Conservation (phyloP, 2,888 invertebrate genomes). For the Idaea biselata region DNA sequence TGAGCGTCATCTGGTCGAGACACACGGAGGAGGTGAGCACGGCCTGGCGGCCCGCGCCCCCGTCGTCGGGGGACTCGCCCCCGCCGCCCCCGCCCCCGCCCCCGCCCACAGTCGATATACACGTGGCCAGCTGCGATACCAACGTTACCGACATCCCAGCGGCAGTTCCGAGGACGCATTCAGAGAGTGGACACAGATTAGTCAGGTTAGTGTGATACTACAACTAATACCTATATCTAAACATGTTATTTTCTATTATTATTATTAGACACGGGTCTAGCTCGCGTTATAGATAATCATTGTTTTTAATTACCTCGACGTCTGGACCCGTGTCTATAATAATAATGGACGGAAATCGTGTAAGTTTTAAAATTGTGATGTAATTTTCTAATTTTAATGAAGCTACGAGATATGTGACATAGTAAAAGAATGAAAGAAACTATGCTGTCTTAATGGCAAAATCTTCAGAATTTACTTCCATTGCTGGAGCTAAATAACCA, state of each 20-base stretch:
- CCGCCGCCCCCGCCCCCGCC: slow-evolving; percentile 56
- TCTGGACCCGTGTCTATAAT: no score
- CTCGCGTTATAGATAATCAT: no score
- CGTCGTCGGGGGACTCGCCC: slow-evolving; percentile 54
- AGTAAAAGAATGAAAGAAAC: no score
- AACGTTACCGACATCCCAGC: neutral
- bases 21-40: slow-evolving; percentile 85
- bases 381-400: neutral
- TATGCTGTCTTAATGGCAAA: no score
- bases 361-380: no score
- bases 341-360: no score
- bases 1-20: slow-evolving; percentile 88
- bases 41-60: slow-evolving; percentile 49
- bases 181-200: neutral
- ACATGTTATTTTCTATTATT: neutral
- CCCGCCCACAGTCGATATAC: slow-evolving; percentile 63
- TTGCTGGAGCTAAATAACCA: no score
- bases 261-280: no score
- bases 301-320: no score
- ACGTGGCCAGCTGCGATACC: slow-evolving; percentile 48
- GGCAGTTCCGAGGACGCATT: neutral
- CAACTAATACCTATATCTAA: neutral
- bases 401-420: no score
- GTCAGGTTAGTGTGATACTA: neutral
- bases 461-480: no score